These are phyloP conservation scores for Meriones unguiculatus DNA, from an alignment of 2,113 vertebrate species.

Conservation along the genomic window DNA sequence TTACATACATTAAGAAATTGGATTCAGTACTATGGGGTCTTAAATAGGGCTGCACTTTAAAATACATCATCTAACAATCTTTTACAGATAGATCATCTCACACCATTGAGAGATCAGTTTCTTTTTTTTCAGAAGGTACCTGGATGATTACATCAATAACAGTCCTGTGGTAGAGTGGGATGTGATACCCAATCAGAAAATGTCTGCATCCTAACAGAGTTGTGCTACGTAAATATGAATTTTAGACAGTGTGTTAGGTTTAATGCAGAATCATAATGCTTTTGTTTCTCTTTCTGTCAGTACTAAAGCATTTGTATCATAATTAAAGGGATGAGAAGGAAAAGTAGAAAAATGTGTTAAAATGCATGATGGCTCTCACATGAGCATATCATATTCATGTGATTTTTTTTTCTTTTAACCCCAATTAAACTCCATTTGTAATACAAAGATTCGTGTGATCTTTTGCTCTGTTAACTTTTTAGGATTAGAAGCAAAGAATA, in stretches of 20 bases:
- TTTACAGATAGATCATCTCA: not conserved
- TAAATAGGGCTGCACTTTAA: not conserved
- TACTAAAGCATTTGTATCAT: slow-evolving; percentile 18
- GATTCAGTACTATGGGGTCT: not conserved
- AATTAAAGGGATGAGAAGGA: not conserved
- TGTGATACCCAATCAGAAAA: slow-evolving; percentile 56
- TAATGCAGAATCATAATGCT: not conserved
- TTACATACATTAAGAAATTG: not conserved
- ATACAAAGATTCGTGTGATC: slow-evolving; percentile 7
- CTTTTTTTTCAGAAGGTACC: not conserved
- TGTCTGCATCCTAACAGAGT: slow-evolving; percentile 3
- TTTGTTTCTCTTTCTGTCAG: slow-evolving; percentile 39
- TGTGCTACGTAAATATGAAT: slow-evolving; percentile 37
- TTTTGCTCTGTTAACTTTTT: slow-evolving; percentile 55
- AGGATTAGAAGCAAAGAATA: slow-evolving; percentile 34
- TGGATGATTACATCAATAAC: not conserved
- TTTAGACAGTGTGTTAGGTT: slow-evolving; percentile 51
- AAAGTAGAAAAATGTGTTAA: slow-evolving; percentile 13
- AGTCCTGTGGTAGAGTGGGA: not conserved
- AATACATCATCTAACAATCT: accelerated
- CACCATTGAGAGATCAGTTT: not conserved
- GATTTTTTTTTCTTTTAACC: slow-evolving; percentile 47
- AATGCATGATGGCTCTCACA: slow-evolving; percentile 22
- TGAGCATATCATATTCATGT: slow-evolving; percentile 11
- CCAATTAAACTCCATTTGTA: slow-evolving; percentile 43